These are phyloP conservation scores for Poliocrania exsul DNA, from an alignment of 2,797 vertebrate genomes.

Conservation along the genomic window DNA sequence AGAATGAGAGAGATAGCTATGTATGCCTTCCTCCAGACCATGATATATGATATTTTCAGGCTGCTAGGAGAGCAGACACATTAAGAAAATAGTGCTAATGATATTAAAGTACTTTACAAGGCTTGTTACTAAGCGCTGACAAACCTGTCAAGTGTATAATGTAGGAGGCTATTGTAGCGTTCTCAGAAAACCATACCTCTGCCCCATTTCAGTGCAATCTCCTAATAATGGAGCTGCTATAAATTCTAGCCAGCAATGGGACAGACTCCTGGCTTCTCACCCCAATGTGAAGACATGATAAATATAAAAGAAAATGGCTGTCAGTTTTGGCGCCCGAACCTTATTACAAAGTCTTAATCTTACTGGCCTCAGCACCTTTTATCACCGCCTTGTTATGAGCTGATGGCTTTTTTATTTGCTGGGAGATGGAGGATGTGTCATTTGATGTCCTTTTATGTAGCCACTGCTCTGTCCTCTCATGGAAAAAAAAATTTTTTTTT, in stretches of 20 bases:
- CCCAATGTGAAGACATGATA: constrained; percentile 92
- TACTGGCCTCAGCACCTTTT: constrained; percentile 90
- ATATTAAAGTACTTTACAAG: constrained; percentile 95
- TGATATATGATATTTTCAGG: constrained; percentile 88
- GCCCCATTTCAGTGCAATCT: constrained; percentile 87
- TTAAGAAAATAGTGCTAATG: constrained; percentile 98
- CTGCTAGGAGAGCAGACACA: constrained; percentile 89
- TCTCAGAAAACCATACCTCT: constrained; percentile 90
- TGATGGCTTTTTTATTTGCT: constrained; percentile 91
- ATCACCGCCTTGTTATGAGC: constrained; percentile 91
- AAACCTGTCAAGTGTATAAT: constrained; percentile 96
- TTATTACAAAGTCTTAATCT: constrained; percentile 95
- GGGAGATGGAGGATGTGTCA: constrained; percentile 88
- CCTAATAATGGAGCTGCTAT: constrained; percentile 93
- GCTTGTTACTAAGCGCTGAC: constrained; percentile 92
- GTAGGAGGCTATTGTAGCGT: constrained; percentile 90
- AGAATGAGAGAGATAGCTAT: constrained; percentile 57
- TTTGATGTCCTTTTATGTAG: constrained; percentile 87
- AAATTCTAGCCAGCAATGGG: constrained; percentile 92
- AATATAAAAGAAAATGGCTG: constrained; percentile 92
- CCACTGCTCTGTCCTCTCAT: constrained; percentile 82
- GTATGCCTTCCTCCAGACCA: constrained; percentile 63
- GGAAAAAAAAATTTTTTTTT: constrained; percentile 72
- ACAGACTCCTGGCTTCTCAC: constrained; percentile 87
- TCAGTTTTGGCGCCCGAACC: constrained; percentile 87